phyloP scores from a whole-genome alignment of 2,797 vertebrate species.

The Galagoides demidoff region DNA sequence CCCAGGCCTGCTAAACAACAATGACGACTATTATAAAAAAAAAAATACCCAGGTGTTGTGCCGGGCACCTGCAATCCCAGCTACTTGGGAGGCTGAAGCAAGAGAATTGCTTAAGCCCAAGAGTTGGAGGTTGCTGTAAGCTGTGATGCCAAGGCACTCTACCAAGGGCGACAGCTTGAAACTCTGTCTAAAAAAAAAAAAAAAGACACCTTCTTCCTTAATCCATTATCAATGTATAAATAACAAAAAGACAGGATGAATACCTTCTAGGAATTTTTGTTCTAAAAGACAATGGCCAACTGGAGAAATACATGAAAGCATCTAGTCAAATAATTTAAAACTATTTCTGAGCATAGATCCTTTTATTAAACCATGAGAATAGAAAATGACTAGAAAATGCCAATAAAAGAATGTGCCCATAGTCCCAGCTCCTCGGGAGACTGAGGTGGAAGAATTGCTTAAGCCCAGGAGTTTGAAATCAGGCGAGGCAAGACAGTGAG shows the following conservation, averaged over 20 bases:
- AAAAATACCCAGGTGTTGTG: no score
- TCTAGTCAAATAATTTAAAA: conserved; percentile 25
- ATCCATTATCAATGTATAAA: neutral
- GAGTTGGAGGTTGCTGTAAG: no score
- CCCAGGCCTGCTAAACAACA: no score
- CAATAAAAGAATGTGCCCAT: neutral
- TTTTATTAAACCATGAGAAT: conserved; percentile 16
- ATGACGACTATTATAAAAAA: no score
- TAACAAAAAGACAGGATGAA: neutral
- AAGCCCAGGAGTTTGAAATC: neutral
- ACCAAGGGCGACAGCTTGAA: no score
- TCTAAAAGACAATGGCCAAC: neutral
- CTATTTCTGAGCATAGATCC: neutral
- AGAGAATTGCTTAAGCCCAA: no score
- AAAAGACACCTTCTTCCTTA: conserved; percentile 1
- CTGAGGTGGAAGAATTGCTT: neutral
- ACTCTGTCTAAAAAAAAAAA: conserved; percentile 50
- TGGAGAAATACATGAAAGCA: neutral
- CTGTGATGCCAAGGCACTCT: no score
- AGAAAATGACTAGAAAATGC: conserved; percentile 22
- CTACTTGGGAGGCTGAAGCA: no score
- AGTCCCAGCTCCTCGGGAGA: neutral
- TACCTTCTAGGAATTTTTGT: neutral
- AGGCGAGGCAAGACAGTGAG: neutral
- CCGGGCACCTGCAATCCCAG: no score